Base-by-base conservation (phyloP, 2,113 vertebrate genomes). In the Vimba vimba region DNA sequence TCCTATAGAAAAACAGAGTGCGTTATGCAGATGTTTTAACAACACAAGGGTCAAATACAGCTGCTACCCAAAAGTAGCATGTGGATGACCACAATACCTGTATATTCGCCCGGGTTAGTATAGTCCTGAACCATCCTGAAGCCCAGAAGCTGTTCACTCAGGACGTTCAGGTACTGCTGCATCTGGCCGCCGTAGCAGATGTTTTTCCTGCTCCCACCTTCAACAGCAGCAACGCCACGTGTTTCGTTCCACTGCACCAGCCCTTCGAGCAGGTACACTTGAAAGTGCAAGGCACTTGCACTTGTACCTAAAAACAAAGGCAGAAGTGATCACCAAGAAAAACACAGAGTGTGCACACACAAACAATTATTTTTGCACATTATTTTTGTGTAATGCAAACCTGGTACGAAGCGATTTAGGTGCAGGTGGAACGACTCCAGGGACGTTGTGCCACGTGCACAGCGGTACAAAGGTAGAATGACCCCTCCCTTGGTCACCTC, bases 231-330 rank as follows among this genome's bases (percentile, higher is more conserved):
- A 2, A 15, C 85, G 0, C 36, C 64, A 17, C 64, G 10, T 27
- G 66, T 79, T 33, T 82, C 64, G 1, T 84, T 86, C 50, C 85
- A 86, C 43, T 3, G 23, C 10, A 27, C n/a, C 7, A 83, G 39
- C 27, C 55, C 79, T 50, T 82, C 75, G n/a, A 84, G 23, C 74
- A 84, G 19, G 50, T 84, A 84, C 23, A 60, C 82, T n/a, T 66
- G 62, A n/a, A n/a, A n/a, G n/a, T n/a, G n/a, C n/a, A n/a, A n/a
- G n/a, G n/a, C n/a, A n/a, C n/a, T n/a, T n/a, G n/a, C n/a, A n/a
- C n/a, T n/a, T n/a, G n/a, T 27, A 25, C 64, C 64, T 68, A 25
- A 68, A 33, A 68, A 33, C 3, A 30, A 11, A 68, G 64, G 2
- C 66, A 69, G 30, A 17, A 69, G 4, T 33, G 10, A 69, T 33